phyloP scores from a whole-genome alignment of 2,113 vertebrate genomes.

The Vulpes lagopus region DNA sequence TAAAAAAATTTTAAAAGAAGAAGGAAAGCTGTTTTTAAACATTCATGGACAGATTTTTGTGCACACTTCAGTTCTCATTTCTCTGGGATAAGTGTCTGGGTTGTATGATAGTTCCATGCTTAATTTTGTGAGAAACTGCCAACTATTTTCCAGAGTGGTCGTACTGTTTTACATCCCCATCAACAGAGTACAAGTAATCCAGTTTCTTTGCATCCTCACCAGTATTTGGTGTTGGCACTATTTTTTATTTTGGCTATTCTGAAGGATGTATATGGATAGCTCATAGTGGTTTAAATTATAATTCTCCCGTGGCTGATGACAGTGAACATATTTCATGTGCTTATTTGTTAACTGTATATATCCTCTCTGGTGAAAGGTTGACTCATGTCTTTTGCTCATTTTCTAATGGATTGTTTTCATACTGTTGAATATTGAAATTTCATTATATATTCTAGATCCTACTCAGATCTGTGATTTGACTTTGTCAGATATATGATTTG shows the following conservation, averaged over 20 bases:
- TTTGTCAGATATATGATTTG: not conserved
- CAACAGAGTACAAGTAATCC: not conserved
- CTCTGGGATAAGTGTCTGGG: not conserved
- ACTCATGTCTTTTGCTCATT: not conserved
- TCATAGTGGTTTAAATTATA: not conserved
- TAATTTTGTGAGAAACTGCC: not conserved
- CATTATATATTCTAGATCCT: not conserved
- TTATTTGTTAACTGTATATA: not conserved
- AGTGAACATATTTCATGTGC: not conserved
- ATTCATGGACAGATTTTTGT: not conserved
- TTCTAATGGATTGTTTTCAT: not conserved
- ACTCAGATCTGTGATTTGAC: no score
- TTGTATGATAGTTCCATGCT: not conserved
- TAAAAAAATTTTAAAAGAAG: not conserved
- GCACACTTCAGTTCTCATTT: not conserved
- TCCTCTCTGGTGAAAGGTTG: not conserved
- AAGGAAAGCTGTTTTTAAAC: not conserved
- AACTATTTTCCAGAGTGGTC: not conserved
- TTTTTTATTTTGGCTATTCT: not conserved
- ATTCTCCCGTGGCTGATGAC: not conserved
- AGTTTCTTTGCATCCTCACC: not conserved
- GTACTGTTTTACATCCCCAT: not conserved
- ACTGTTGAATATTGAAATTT: not conserved
- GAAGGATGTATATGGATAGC: not conserved
- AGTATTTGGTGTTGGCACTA: not conserved